Conservation (phyloP, 2,797 vertebrate species). For the Acomys russatus region DNA sequence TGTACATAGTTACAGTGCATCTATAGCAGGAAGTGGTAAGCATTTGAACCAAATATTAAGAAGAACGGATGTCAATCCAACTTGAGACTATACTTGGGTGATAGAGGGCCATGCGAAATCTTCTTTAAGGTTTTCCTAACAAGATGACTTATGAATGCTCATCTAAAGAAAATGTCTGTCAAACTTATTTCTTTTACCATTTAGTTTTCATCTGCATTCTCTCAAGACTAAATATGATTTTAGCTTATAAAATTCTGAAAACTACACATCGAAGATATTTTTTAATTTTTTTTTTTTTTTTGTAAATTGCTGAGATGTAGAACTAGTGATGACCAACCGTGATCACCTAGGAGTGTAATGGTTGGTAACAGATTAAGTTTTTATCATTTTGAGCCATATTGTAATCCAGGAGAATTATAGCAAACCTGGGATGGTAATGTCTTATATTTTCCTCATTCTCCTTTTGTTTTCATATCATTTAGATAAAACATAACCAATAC, state of each 20-base stretch:
- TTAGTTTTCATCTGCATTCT: constrained; percentile 63
- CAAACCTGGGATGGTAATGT: neutral
- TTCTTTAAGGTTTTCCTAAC: constrained; percentile 52
- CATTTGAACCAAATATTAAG: constrained; percentile 62
- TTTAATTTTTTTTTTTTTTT: neutral
- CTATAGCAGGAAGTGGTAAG: neutral
- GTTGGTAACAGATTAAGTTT: constrained; percentile 81
- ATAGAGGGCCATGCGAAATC: neutral
- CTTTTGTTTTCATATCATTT: constrained; percentile 59
- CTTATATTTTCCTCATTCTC: neutral
- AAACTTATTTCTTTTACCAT: constrained; percentile 46
- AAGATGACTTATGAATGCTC: constrained; percentile 40
- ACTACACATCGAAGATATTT: constrained; percentile 15
- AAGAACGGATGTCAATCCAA: neutral
- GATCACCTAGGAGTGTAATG: constrained; percentile 76
- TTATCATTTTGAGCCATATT: constrained; percentile 73
- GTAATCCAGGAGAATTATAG: constrained; percentile 73
- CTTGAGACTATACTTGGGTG: neutral
- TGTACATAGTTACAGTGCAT: neutral
- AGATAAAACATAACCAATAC: constrained; percentile 53
- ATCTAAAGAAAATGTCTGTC: constrained; percentile 31
- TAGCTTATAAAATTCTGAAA: constrained; percentile 64
- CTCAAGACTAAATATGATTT: constrained; percentile 27
- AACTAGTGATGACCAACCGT: neutral
- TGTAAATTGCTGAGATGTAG: constrained; percentile 34